Evolutionary conservation across 1,140 invertebrate species (phyloP).

Genomic region (Procambarus clarkii): DNA sequence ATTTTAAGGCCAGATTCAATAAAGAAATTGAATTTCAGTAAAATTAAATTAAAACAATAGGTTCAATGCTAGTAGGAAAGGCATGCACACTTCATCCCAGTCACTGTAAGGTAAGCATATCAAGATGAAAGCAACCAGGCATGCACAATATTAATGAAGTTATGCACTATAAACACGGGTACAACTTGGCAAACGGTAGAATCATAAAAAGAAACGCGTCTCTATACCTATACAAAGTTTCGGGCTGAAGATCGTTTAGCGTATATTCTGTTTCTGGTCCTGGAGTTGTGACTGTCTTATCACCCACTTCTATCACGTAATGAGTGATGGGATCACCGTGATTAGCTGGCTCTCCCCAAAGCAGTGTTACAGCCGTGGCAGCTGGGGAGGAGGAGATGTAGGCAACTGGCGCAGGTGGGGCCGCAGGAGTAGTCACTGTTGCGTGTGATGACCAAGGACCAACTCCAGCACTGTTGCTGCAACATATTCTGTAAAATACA

Average conservation of each 20-base stretch:
- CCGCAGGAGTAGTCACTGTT: slow-evolving; percentile 82
- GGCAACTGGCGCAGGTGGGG: slow-evolving; percentile 83
- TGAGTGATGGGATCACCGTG: slow-evolving; percentile 85
- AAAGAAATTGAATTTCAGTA: too few relatives aligned
- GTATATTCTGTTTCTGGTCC: slow-evolving; percentile 75
- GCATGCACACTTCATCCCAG: too few relatives aligned
- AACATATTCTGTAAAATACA: slow-evolving; percentile 76
- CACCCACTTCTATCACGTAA: slow-evolving; percentile 86
- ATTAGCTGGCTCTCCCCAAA: slow-evolving; percentile 83
- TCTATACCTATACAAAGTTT: slow-evolving; percentile 80
- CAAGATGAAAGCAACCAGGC: too few relatives aligned
- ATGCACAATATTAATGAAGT: too few relatives aligned
- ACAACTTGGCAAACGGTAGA: too few relatives aligned
- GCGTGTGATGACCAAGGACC: slow-evolving; percentile 83
- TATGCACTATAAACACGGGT: too few relatives aligned
- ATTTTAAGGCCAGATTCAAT: too few relatives aligned
- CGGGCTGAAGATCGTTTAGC: slow-evolving; percentile 78
- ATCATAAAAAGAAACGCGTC: too few relatives aligned
- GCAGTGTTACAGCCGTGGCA: slow-evolving; percentile 82
- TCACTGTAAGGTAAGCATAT: too few relatives aligned
- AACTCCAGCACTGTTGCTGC: slow-evolving; percentile 85
- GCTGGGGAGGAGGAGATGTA: slow-evolving; percentile 80
- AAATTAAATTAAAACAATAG: too few relatives aligned
- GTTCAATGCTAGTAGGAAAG: too few relatives aligned
- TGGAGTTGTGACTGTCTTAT: slow-evolving; percentile 80